A percentile compares a stretch with the other conserved stretches of the same genome.
These are phyloP conservation scores for Drosophila borealis DNA, from an alignment of 2,888 invertebrate species.

Conservation along the genomic window DNA sequence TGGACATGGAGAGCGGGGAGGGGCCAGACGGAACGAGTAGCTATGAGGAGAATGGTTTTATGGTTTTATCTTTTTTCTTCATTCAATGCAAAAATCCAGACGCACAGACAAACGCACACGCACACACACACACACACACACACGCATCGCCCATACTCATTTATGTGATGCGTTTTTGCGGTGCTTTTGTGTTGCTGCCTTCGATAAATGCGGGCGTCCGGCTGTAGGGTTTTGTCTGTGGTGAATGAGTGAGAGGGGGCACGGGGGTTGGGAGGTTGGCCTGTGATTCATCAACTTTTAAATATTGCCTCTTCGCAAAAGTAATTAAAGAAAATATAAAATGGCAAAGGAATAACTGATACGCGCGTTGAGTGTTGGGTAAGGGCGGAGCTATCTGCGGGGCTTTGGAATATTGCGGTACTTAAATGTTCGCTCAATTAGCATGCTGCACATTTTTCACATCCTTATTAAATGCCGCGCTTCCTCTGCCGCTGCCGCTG, in stretches of 20 bases:
- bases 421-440: constrained; percentile 64
- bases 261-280: neutral
- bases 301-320: constrained; percentile 51
- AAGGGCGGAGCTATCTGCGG: neutral
- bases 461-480: constrained; percentile 68
- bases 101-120: constrained; percentile 5
- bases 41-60: constrained; percentile 18
- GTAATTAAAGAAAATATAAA: constrained; percentile 42
- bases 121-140: constrained; percentile 11
- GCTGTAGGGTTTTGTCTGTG: neutral
- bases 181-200: constrained; percentile 45
- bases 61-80: constrained; percentile 20
- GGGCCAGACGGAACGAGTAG: neutral
- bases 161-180: constrained; percentile 33
- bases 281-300: constrained; percentile 60
- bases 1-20: neutral
- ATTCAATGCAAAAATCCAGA: constrained; percentile 43
- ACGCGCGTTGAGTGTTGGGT: constrained; percentile 2
- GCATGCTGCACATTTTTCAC: constrained; percentile 72
- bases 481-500: constrained; percentile 4
- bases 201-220: constrained; percentile 51
- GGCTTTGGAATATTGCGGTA: constrained; percentile 12
- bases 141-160: constrained; percentile 5
- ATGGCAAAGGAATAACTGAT: constrained; percentile 42
- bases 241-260: neutral